Evolutionary conservation across 2,888 invertebrate genomes (phyloP).

Genomic region (Iselma pallidipennis): DNA sequence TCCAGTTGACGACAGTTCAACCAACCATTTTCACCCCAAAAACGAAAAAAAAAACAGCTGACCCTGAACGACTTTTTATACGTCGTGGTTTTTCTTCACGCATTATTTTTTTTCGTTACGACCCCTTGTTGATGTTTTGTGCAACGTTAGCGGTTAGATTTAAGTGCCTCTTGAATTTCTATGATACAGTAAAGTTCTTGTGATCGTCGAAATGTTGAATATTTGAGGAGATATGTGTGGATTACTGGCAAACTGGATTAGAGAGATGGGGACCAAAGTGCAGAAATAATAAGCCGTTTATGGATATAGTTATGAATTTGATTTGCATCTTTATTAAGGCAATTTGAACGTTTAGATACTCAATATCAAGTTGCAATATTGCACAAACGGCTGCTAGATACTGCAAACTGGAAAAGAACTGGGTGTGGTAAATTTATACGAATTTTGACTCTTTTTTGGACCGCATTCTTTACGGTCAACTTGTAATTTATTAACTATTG

Average conservation of each 20-base stretch:
- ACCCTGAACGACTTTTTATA: neutral
- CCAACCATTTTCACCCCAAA: neutral
- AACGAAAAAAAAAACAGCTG: neutral
- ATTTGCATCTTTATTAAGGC: neutral
- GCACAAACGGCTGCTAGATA: no score
- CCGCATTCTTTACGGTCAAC: no score
- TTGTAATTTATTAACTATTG: no score
- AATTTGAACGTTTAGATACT: neutral
- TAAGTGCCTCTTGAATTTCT: neutral
- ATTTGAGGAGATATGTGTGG: neutral
- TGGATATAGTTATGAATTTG: neutral
- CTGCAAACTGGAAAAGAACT: no score
- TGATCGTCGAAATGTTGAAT: no score
- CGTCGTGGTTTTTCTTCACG: no score
- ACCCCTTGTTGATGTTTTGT: neutral
- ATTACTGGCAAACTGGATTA: neutral
- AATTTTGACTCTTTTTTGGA: slow-evolving; percentile 9
- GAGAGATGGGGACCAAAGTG: neutral
- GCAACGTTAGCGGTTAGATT: neutral
- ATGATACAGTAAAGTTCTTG: no score
- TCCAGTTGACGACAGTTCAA: slow-evolving; percentile 16
- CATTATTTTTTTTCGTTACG: no score
- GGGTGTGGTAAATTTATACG: no score
- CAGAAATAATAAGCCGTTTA: neutral
- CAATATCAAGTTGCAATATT: neutral